Evolutionary conservation across 2,888 invertebrate species (phyloP).

Genomic region (Petrolisthes manimaculis): DNA sequence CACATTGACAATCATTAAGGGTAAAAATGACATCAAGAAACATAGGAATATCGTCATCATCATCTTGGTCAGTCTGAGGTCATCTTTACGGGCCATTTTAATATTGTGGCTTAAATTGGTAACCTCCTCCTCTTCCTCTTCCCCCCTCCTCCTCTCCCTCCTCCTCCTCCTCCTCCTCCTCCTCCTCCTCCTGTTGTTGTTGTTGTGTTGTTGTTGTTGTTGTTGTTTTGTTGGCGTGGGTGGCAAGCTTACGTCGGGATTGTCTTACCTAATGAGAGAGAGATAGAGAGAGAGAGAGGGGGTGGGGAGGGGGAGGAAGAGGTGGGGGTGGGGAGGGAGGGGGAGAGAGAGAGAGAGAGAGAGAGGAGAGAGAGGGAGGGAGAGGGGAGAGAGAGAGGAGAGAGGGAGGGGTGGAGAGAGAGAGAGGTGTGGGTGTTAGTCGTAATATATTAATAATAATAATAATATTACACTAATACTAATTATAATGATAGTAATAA

Average conservation of each 20-base stretch:
- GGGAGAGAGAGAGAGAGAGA: neutral
- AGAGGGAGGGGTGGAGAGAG: neutral
- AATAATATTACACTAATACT: too few relatives aligned
- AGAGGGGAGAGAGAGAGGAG: neutral
- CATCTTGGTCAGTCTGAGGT: slow-evolving; percentile 83
- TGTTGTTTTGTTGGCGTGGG: slow-evolving; percentile 34
- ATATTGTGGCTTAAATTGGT: slow-evolving; percentile 12
- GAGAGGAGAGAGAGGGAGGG: neutral
- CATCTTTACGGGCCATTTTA: slow-evolving; percentile 74
- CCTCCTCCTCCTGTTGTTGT: neutral
- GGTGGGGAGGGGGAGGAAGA: slow-evolving; percentile 1
- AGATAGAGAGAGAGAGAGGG: neutral
- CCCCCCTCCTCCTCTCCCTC: slow-evolving; percentile 5
- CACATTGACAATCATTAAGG: slow-evolving; percentile 89
- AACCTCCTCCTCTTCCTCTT: neutral
- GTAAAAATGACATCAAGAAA: slow-evolving; percentile 87
- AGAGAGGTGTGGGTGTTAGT: slow-evolving; percentile 7
- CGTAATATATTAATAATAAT: too few relatives aligned
- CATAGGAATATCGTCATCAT: slow-evolving; percentile 90
- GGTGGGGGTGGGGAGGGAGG: too few relatives aligned
- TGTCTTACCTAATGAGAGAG: slow-evolving; percentile 47
- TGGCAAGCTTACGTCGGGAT: slow-evolving; percentile 56
- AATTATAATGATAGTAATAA: too few relatives aligned
- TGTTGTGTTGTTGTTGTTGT: too few relatives aligned
- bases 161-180: neutral